phyloP scores from a whole-genome alignment of 2,797 vertebrate genomes.

The Heliangelus exortis region DNA sequence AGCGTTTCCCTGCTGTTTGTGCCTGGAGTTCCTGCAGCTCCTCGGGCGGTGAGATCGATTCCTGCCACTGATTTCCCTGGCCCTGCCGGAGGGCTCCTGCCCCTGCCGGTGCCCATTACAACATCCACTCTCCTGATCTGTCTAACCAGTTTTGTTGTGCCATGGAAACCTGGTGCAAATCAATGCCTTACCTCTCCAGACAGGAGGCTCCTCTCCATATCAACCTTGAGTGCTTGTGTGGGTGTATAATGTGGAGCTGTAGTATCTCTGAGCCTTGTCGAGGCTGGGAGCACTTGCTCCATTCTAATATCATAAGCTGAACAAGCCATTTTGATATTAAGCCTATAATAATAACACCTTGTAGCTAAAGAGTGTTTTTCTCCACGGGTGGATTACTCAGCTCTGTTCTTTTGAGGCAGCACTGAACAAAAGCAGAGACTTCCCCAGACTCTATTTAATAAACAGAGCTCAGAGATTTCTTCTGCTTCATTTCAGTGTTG shows the following conservation, averaged over 20 bases:
- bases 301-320: not conserved
- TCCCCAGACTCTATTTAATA: slow-evolving; percentile 50
- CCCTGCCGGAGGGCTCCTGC: rapidly evolving
- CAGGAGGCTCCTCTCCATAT: not conserved
- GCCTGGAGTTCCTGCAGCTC: not conserved
- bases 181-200: not conserved
- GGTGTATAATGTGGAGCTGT: not conserved
- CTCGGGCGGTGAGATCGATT: rapidly evolving
- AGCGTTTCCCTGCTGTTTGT: rapidly evolving
- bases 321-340: slow-evolving; percentile 53
- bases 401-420: slow-evolving; percentile 37
- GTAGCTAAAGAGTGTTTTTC: slow-evolving; percentile 33
- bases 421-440: slow-evolving; percentile 53
- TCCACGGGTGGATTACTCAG: slow-evolving; percentile 34
- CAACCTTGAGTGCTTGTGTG: not conserved
- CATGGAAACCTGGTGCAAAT: not conserved
- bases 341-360: slow-evolving; percentile 56
- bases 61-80: not conserved
- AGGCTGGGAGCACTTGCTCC: not conserved
- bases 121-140: not conserved
- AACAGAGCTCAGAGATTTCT: not conserved
- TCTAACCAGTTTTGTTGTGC: not conserved
- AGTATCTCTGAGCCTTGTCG: not conserved
- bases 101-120: not conserved
- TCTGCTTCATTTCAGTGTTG: not conserved